phyloP scores from a whole-genome alignment of 2,888 invertebrate genomes.

The Calephelis perditalis region DNA sequence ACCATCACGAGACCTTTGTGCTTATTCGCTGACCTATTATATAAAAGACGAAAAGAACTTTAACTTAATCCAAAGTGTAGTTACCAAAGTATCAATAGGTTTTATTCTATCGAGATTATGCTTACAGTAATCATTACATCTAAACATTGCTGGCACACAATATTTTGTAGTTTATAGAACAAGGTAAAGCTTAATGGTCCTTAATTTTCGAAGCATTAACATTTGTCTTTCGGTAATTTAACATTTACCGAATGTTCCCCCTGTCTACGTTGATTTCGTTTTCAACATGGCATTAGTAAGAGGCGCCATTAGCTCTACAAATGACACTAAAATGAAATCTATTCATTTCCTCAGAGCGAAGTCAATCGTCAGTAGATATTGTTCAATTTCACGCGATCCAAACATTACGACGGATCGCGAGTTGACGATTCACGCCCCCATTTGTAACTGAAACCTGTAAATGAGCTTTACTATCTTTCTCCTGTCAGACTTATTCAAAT shows the following conservation, averaged over 20 bases:
- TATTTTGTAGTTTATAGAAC: conserved; percentile 9
- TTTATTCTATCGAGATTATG: no score
- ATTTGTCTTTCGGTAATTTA: conserved; percentile 47
- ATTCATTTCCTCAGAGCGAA: conserved; percentile 73
- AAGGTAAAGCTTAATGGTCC: conserved; percentile 24
- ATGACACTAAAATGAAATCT: conserved; percentile 78
- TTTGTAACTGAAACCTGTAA: conserved; percentile 28
- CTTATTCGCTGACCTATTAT: no score
- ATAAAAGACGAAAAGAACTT: no score
- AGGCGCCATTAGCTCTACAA: conserved; percentile 73
- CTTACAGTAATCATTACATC: no score
- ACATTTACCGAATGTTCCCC: conserved; percentile 33
- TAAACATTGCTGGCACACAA: neutral
- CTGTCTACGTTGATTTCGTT: conserved; percentile 32
- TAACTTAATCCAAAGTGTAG: no score
- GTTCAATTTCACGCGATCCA: conserved; percentile 72
- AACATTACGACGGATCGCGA: conserved; percentile 53
- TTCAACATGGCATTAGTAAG: conserved; percentile 55
- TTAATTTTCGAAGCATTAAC: conserved; percentile 39
- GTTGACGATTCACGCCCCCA: conserved; percentile 36
- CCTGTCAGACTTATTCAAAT: conserved; percentile 33
- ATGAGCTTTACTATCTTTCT: conserved; percentile 23
- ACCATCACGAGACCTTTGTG: no score
- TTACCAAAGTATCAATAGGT: no score
- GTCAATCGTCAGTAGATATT: conserved; percentile 69